Evolutionary conservation across 2,797 vertebrate species (phyloP), one percentile per base, ranked within the genome.

Genomic region (Leptatherina wallacei): DNA sequence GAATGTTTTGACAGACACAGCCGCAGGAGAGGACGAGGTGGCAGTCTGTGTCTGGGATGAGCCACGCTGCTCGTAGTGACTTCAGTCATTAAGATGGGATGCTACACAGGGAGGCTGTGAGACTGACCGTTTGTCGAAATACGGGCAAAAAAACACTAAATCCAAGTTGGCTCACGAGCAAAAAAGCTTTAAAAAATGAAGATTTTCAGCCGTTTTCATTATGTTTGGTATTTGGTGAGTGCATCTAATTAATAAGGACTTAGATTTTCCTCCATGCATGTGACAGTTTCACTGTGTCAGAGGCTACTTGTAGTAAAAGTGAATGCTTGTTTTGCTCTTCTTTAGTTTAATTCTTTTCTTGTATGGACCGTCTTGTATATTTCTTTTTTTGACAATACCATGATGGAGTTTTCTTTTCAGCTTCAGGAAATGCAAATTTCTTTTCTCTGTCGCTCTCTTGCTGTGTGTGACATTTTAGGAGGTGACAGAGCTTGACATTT

Each of bases 181-280:
- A 0, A 44, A 36, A 56, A 65, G 42, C 57, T 12, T 49, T 40
- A 24, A 58, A 82, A 77, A 69, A 96, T 96, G 95, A 95, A 93
- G 87, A 94, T 96, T 89, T 96, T 96, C 88, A 95, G 95, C 81
- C 94, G 94, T 56, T 96, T 97, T 87, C 95, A 95, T 91, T 96
- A 96, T 75, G 95, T 96, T 62, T 97, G 96, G 95, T 94, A 96
- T 88, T 92, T 93, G 92, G 92, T 93, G 84, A 93, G 93, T 93
- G 69, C 16, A 27, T 60, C 47, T 36, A 2, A 62, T 56, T 36
- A 1, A 64, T 62, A 52, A 14, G 35, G 47, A 24, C 9, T 35
- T 13, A 16, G 63, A 49, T 38, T 42, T 87, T 66, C 73, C 58
- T 81, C 57, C 27, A 11, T 76, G 68, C 69, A 63, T 68, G 65